Percentiles rank a stretch among this genome's conserved stretches.
Conservation (phyloP, 23 tunicate species). For the Pegea sp. region DNA sequence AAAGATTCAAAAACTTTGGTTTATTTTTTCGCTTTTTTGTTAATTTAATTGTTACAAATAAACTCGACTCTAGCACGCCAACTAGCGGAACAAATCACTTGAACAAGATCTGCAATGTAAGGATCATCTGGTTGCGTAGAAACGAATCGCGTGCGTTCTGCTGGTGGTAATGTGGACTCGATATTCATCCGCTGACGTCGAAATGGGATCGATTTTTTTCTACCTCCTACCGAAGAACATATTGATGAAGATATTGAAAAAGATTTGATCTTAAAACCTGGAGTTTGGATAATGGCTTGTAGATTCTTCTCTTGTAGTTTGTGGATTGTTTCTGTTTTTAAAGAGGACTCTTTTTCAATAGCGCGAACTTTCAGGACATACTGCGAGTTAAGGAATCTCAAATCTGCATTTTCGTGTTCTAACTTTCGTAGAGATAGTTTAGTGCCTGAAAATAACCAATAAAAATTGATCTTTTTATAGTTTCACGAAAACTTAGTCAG, state of each 20-base stretch:
- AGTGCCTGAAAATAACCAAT: slow-evolving; percentile 7
- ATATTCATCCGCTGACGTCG: slow-evolving; percentile 90
- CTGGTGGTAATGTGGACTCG: slow-evolving; percentile 62
- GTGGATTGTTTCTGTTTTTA: slow-evolving; percentile 77
- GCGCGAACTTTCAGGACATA: slow-evolving; percentile 57
- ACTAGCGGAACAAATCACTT: slow-evolving; percentile 9
- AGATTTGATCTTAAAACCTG: slow-evolving; percentile 10
- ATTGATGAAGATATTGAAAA: neutral
- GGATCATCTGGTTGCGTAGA: slow-evolving; percentile 88
- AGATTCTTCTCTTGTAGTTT: slow-evolving; percentile 85
- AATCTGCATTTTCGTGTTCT: slow-evolving; percentile 86
- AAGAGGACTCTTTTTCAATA: slow-evolving; percentile 59
- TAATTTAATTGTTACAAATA: neutral
- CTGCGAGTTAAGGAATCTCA: slow-evolving; percentile 64
- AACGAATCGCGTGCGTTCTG: slow-evolving; percentile 19
- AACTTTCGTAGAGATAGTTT: slow-evolving; percentile 38
- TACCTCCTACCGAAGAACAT: slow-evolving; percentile 21
- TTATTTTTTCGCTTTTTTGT: no score
- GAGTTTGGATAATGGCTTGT: slow-evolving; percentile 89
- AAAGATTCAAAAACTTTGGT: no score
- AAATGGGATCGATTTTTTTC: slow-evolving; percentile 63
- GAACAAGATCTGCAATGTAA: slow-evolving; percentile 80
- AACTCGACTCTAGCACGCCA: neutral
- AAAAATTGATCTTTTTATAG: no score
- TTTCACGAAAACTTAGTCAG: no score